Evolutionary conservation across 2,888 invertebrate species (phyloP), one percentile per base, ranked within the genome.

Genomic region (Mythimna loreyi): DNA sequence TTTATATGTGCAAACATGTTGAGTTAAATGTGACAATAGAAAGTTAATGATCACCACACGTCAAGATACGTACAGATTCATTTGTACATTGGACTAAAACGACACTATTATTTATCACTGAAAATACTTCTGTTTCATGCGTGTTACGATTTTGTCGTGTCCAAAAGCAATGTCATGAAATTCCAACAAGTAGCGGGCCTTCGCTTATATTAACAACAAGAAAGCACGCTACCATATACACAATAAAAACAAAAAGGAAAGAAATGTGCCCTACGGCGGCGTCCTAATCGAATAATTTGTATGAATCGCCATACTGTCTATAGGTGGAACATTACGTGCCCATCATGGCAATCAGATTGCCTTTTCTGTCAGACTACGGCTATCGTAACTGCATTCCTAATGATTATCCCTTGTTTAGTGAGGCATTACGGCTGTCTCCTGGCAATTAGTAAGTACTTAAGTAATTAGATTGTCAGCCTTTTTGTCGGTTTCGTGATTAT

Each of bases 321-420:
- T 81, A 73, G 81, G 80, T 77, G 73, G 75, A 78, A 72, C 71
- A 82, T 77, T 84, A 85, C 86, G 87, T 85, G 87, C 78, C 78
- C 65, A 73, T 79, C 87, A 90, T 89, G 86, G 85, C 85, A 91
- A 92, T 92, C 86, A 87, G 82, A 68, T 81, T 77, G 78, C 87
- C 87, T 86, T 87, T 85, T 84, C 75, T 62, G 83, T 72, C 67
- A 68, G 49, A 40, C 40, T 75, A 78, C 76, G 85, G 85, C 82
- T 81, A 79, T 69, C 70, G 60, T 62, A 84, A 86, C 85, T 85
- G 86, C 90, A 89, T 90, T 89, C 88, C 81, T 69, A 73, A 82
- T 85, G 82, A 87, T 90, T 88, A 89, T 84, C 80, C 85, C 83
- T 75, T 84, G 69, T 84, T 81, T 77, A 84, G 85, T 79, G 71